Conservation (phyloP, 2,888 invertebrate species). For the Seira musarum region DNA sequence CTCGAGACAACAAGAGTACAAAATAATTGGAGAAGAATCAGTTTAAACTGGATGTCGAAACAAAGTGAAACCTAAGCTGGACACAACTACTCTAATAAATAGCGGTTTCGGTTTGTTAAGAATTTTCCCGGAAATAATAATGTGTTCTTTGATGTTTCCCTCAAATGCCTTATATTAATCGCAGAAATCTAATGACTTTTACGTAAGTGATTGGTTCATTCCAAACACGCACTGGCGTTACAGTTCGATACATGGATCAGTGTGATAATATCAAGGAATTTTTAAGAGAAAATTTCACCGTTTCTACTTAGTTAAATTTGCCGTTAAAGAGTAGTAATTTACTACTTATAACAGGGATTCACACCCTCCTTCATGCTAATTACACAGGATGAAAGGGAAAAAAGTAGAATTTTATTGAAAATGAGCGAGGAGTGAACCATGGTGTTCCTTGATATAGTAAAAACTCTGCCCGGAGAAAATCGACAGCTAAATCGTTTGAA, state of each 20-base stretch:
- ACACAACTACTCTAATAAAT: no score
- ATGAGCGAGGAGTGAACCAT: not conserved
- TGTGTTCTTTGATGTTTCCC: conserved; percentile 2
- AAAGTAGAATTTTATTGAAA: conserved; percentile 11
- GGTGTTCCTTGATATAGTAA: not conserved
- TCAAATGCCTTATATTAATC: no score
- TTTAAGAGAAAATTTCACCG: not conserved
- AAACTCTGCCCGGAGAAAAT: conserved; percentile 11
- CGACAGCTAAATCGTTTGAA: not conserved
- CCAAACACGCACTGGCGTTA: no score
- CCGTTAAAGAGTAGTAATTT: conserved; percentile 30
- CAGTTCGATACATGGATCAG: no score
- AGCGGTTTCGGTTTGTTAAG: no score
- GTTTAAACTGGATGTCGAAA: no score
- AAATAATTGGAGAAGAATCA: not conserved
- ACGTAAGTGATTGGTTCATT: no score
- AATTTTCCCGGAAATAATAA: not conserved
- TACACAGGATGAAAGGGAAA: not conserved
- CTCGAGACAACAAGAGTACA: conserved; percentile 9
- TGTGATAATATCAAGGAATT: no score
- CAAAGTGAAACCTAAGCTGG: no score
- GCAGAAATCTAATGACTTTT: no score
- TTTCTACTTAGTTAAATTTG: no score
- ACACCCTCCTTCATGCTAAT: not conserved
- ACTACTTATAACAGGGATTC: conserved; percentile 36